Conservation (phyloP, 2,797 vertebrate species). For the Manis crassicaudata region DNA sequence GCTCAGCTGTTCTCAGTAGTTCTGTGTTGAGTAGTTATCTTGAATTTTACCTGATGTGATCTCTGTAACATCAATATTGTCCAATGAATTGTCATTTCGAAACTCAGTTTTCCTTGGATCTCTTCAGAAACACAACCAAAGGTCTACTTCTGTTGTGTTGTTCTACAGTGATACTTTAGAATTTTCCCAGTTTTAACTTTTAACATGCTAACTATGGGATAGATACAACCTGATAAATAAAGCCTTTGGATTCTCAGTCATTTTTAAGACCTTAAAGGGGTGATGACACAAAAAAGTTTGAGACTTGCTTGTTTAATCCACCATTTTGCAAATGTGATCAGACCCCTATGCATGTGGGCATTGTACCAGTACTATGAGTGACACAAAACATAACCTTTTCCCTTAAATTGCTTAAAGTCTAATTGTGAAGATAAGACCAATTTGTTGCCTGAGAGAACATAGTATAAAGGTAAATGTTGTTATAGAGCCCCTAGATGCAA, state of each 20-base stretch:
- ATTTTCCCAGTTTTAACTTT: constrained; percentile 22
- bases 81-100: neutral
- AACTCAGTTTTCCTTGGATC: neutral
- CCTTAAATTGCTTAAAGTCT: constrained; percentile 11
- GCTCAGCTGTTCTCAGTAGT: neutral
- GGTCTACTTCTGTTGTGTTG: neutral
- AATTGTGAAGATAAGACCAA: neutral
- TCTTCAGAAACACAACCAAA: neutral
- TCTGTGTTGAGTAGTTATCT: neutral
- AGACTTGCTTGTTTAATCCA: neutral
- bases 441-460: neutral
- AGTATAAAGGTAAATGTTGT: neutral
- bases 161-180: neutral
- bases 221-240: neutral
- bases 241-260: neutral
- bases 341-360: neutral
- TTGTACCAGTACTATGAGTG: neutral
- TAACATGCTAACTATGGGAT: neutral
- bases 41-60: constrained; percentile 2
- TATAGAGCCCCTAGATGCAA: neutral
- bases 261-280: neutral
- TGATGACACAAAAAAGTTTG: neutral
- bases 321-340: neutral
- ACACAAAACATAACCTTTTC: neutral
- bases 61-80: neutral